Conservation (phyloP, 2,797 vertebrate species). For the Synaphobranchus kaupii region DNA sequence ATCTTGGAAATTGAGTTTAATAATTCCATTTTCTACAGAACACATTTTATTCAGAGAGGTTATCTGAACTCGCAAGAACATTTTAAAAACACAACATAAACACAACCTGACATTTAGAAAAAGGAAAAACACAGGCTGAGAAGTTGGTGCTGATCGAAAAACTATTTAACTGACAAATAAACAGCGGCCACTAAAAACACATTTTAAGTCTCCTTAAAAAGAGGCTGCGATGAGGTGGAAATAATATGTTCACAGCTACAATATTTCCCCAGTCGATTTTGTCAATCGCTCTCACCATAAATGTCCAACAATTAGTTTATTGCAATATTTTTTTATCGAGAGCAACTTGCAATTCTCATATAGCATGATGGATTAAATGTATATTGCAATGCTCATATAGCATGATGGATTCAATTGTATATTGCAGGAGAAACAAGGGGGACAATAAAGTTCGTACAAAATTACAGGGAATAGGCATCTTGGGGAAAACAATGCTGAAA, state of each 20-base stretch:
- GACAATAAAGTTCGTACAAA: neutral
- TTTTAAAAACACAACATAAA: neutral
- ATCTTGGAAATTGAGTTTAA: constrained; percentile 10
- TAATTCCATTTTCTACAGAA: neutral
- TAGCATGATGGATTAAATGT: neutral
- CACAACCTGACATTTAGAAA: neutral
- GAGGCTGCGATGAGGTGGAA: neutral
- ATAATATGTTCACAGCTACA: neutral
- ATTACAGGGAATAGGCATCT: neutral
- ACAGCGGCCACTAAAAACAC: neutral
- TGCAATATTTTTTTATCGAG: neutral
- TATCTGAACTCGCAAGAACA: neutral
- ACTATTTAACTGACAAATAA: constrained; percentile 1
- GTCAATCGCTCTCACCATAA: neutral
- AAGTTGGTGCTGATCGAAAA: neutral
- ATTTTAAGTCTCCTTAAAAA: neutral
- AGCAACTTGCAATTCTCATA: neutral
- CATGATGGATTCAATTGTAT: neutral
- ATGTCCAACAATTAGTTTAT: neutral
- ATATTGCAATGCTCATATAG: neutral
- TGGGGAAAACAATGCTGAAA: neutral
- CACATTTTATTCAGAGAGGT: neutral
- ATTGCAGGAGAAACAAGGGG: neutral
- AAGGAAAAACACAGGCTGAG: neutral
- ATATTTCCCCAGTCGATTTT: neutral